phyloP scores from a whole-genome alignment of 2,113 vertebrate genomes.

The Hippocampus abdominalis region DNA sequence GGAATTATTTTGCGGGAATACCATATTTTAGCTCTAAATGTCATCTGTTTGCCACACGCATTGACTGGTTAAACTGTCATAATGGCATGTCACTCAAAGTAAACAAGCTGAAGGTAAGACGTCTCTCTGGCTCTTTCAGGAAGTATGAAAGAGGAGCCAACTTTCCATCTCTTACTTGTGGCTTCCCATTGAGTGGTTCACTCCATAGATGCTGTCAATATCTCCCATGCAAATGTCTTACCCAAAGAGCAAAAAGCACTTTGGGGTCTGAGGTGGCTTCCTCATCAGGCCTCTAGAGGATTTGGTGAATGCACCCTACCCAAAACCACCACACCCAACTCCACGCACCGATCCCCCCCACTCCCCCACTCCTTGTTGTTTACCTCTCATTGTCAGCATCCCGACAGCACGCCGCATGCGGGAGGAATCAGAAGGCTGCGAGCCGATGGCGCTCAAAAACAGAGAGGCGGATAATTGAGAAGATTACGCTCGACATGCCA shows the following conservation, averaged over 20 bases:
- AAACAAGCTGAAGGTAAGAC: conserved; percentile 59
- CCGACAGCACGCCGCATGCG: conserved; percentile 38
- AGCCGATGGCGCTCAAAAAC: conserved; percentile 60
- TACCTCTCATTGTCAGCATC: conserved; percentile 74
- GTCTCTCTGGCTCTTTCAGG: conserved; percentile 63
- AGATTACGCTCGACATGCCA: conserved; percentile 71
- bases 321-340: not conserved
- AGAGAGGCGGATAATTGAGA: conserved; percentile 71
- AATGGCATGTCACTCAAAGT: conserved; percentile 68
- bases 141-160: conserved; percentile 32
- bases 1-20: not conserved
- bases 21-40: not conserved
- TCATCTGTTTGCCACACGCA: conserved; percentile 51
- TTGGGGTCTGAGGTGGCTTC: conserved; percentile 61
- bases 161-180: conserved; percentile 56
- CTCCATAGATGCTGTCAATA: conserved; percentile 80
- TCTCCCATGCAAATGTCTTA: conserved; percentile 63
- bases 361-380: conserved; percentile 41
- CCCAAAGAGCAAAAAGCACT: conserved; percentile 58
- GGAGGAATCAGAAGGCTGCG: conserved; percentile 59
- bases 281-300: conserved; percentile 70
- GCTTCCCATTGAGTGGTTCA: conserved; percentile 64
- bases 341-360: conserved; percentile 24
- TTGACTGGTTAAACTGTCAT: conserved; percentile 71
- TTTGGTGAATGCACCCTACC: conserved; percentile 47